Evolutionary conservation across 1,140 invertebrate genomes (phyloP).

Genomic region (Hydropsyche tenuis): DNA sequence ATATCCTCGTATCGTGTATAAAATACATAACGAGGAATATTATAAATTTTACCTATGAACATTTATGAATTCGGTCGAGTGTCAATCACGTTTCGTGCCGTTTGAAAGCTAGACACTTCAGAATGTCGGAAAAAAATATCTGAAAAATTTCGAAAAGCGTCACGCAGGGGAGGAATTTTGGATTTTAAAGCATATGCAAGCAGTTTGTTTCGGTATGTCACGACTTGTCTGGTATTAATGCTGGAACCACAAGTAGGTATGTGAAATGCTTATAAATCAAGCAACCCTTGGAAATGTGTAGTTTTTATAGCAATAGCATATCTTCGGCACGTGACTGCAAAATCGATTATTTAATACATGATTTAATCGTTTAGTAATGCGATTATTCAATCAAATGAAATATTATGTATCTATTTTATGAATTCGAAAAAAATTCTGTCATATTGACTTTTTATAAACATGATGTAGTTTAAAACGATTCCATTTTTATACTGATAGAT

Average conservation of each 20-base stretch:
- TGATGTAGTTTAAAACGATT: too few species aligned
- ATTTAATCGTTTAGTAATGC: too few species aligned
- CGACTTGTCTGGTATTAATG: constrained; percentile 41
- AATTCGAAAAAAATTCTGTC: too few species aligned
- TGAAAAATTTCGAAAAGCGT: constrained; percentile 8
- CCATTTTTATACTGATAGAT: too few species aligned
- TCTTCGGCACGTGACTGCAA: neutral
- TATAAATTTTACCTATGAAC: too few species aligned
- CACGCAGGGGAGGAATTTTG: constrained; percentile 18
- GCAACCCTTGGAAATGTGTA: constrained; percentile 22
- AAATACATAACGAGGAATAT: too few species aligned
- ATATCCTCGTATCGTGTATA: too few species aligned
- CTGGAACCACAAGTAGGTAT: constrained; percentile 22
- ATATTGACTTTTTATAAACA: too few species aligned
- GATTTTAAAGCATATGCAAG: constrained; percentile 25
- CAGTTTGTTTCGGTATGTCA: constrained; percentile 41
- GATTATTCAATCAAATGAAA: too few species aligned
- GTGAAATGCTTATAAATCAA: constrained; percentile 34
- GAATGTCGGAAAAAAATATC: constrained; percentile 9
- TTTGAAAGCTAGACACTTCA: constrained; percentile 1
- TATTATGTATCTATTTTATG: too few species aligned
- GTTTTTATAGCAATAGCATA: too few species aligned
- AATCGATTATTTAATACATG: too few species aligned
- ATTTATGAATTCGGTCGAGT: neutral
- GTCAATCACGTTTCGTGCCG: neutral